These are phyloP conservation scores for Melitaea cinxia DNA, from an alignment of 1,140 invertebrate species.

Conservation along the genomic window DNA sequence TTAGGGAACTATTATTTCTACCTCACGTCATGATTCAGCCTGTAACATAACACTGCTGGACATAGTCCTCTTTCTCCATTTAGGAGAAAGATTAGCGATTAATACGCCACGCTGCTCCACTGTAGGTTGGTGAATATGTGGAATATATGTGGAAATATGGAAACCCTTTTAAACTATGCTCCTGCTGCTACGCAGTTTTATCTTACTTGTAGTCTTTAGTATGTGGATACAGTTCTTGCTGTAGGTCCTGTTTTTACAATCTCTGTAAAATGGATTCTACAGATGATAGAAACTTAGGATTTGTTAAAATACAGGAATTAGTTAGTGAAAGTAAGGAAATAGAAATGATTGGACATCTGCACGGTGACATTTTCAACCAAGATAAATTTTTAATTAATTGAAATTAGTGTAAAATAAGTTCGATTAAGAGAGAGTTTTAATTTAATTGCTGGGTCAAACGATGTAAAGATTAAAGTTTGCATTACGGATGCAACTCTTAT, in stretches of 20 bases:
- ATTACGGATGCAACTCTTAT: slow-evolving; percentile 52
- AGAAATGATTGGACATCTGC: slow-evolving; percentile 51
- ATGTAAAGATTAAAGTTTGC: slow-evolving; percentile 39
- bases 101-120: too few relatives aligned
- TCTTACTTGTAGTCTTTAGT: slow-evolving; percentile 51
- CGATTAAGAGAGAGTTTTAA: slow-evolving; percentile 1
- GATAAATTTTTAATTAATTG: slow-evolving; percentile 63
- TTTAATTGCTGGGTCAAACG: slow-evolving; percentile 46
- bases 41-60: too few relatives aligned
- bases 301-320: slow-evolving; percentile 40
- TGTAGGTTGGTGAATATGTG: too few relatives aligned
- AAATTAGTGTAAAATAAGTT: slow-evolving; percentile 13
- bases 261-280: slow-evolving; percentile 45
- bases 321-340: slow-evolving; percentile 37
- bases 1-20: too few relatives aligned
- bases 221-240: slow-evolving; percentile 43
- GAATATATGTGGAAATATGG: slow-evolving; percentile 71
- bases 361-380: slow-evolving; percentile 64
- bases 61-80: too few relatives aligned
- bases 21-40: too few relatives aligned
- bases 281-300: slow-evolving; percentile 46
- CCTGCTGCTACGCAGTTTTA: slow-evolving; percentile 62
- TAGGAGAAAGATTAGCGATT: too few relatives aligned
- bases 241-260: too few relatives aligned
- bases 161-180: slow-evolving; percentile 66